Conservation (phyloP, 2,113 vertebrate species). For the Macaca fascicularis region T2T-MFA8v1.1 NC_088390.1:70657501-70658000, state of each 20-base stretch:
- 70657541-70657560: conserved; percentile 96
- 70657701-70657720: not conserved
- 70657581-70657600: conserved; percentile 97
- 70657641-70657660: conserved; percentile 94
- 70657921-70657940: accelerated
- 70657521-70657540: conserved; percentile 99
- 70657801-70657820: not conserved
- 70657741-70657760: not conserved
- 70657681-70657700: accelerated
- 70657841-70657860: not conserved
- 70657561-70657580: conserved; percentile 96
- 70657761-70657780: not conserved
- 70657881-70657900: not conserved
- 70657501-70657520: conserved; percentile 98
- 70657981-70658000: conserved; percentile 94
- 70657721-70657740: not conserved
- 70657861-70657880: not conserved
- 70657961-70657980: conserved; percentile 98
- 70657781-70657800: accelerated
- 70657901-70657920: not conserved
- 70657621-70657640: conserved; percentile 95
- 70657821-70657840: accelerated
- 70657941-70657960: conserved; percentile 89
- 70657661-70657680: not conserved
- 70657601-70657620: conserved; percentile 97